Evolutionary conservation across 2,113 vertebrate species (phyloP).

Genomic region (Engystomops pustulosus): DNA sequence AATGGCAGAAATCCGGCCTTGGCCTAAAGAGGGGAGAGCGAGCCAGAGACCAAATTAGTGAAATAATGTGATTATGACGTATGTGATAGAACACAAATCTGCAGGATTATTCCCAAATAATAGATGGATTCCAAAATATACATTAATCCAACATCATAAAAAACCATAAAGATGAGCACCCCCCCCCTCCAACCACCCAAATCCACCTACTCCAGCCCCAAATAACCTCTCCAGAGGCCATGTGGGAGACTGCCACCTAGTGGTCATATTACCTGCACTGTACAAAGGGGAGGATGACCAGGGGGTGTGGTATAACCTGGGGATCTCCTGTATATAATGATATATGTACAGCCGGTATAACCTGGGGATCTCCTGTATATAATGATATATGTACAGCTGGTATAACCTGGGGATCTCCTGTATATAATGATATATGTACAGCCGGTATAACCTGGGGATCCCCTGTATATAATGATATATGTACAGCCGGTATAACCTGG

Average conservation of each 20-base stretch:
- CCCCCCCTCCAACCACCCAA: no score
- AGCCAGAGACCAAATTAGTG: neutral
- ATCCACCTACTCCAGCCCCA: no score
- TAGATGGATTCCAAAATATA: neutral
- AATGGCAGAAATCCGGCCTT: no score
- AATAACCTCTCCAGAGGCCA: no score
- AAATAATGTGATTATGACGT: neutral
- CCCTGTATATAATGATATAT: no score
- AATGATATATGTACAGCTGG: neutral
- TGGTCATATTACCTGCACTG: neutral
- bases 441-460: neutral
- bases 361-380: neutral
- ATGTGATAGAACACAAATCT: neutral
- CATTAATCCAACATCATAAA: neutral
- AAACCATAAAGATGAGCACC: no score
- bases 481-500: neutral
- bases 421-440: no score
- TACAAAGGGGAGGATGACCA: no score
- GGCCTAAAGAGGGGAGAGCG: no score
- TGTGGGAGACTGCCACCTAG: slow-evolving; percentile 33
- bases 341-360: slow-evolving; percentile 2
- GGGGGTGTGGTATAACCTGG: neutral
- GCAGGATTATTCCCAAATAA: neutral
- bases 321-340: neutral
- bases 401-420: no score